These are phyloP conservation scores for Apostichopus parvimensis DNA, from an alignment of 35 echinoderm and acorn worm genomes.

Conservation along the genomic window DNA sequence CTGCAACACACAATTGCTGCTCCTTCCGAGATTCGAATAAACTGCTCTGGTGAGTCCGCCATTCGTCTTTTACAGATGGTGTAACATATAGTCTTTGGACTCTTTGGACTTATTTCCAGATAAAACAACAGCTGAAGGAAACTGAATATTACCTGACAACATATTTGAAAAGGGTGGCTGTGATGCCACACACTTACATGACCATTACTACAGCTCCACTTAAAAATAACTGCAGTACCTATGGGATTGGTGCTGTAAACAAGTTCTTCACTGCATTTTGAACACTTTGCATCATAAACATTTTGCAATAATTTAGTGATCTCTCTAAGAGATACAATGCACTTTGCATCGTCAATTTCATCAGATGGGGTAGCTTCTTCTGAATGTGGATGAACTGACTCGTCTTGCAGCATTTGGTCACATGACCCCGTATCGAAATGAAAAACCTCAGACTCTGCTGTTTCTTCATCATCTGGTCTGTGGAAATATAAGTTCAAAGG, in stretches of 20 bases:
- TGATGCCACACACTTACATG: conserved; percentile 16
- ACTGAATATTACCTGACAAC: conserved; percentile 55
- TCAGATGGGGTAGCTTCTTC: background rate
- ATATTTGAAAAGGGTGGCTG: conserved; percentile 27
- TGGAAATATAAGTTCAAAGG: background rate
- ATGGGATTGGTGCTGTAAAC: background rate
- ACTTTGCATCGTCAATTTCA: conserved; percentile 29
- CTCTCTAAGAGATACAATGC: conserved; percentile 6
- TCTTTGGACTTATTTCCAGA: conserved; percentile 48
- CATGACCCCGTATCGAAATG: background rate
- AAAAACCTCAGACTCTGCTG: background rate
- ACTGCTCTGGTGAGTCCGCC: background rate
- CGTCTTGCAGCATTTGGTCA: background rate
- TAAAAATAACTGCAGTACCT: conserved; percentile 38
- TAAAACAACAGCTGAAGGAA: background rate
- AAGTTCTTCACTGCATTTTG: background rate
- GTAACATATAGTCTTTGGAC: too few relatives aligned
- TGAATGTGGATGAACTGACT: background rate
- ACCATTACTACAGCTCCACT: conserved; percentile 12
- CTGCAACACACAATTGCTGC: background rate
- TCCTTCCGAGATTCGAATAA: background rate
- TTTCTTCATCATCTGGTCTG: background rate
- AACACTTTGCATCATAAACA: background rate
- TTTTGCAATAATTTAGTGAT: background rate
- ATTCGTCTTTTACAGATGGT: conserved; percentile 26